Evolutionary conservation across 1,140 invertebrate species (phyloP), one percentile per base, ranked within the genome.

Genomic region (Xylocopa sonorina): DNA sequence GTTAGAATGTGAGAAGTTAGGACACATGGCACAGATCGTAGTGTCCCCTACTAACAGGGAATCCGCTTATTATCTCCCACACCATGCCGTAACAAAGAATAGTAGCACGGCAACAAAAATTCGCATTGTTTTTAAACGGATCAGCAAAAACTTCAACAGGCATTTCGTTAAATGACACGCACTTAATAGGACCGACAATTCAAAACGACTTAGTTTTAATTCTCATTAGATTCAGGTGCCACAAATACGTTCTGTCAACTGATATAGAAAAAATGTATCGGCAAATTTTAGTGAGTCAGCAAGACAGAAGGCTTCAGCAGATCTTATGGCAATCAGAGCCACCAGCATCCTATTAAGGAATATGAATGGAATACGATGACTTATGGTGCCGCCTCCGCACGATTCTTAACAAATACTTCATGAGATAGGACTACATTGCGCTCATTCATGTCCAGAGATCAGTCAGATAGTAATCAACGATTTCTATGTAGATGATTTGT

Each of bases 401-500:
- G 89, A 38, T 92, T 86, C 81, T 64, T 93, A 50, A 88, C 85
- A 9, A 89, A 88, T 84, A n/a, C 64, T 92, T 0, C 83, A 87
- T 38, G 78, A 88, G 66, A 21, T 90, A 46, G 88, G 88, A 18
- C 67, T 88, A 63, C 81, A 88, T 14, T 80, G 80, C 64, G 57
- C 78, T 18, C 63, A 82, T n/a, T 41, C 83, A 9, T 82, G 75
- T 58, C 90, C 90, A 10, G 63, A 60, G 43, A 87, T 60, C 24
- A 67, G 81, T 18, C 43, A 84, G 14, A 85, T 91, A 6, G 89
- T 92, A 10, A 67, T 81, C 48, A 77, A 64, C 1, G 89, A 93
- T 86, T 91, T 93, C 68, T 94, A 93, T 58, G 90, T 93, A 1
- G 93, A 94, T 85, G 93, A 94, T 84, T 27, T 93, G 9, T 60